phyloP scores from a whole-genome alignment of 1,140 invertebrate species.

The Cephus cinctus region DNA sequence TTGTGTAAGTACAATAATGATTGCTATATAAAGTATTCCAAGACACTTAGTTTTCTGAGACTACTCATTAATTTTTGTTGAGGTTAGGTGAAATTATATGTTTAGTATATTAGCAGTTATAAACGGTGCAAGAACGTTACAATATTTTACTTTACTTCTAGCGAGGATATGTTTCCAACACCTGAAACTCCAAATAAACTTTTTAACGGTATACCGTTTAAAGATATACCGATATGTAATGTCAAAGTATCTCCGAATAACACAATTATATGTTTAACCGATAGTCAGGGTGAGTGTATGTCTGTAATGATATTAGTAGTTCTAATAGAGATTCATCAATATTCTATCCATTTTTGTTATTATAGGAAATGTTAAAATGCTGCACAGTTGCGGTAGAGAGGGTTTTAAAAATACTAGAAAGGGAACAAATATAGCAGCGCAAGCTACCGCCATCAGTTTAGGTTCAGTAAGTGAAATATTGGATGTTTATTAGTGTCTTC shows the following conservation, averaged over 20 bases:
- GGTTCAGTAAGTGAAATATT: conserved; percentile 60
- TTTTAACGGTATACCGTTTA: conserved; percentile 77
- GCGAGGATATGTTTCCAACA: conserved; percentile 72
- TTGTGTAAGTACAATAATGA: conserved; percentile 38
- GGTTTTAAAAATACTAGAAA: conserved; percentile 94
- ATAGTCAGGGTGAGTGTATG: conserved; percentile 61
- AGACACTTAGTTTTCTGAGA: not conserved
- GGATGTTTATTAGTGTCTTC: not conserved
- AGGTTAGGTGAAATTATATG: conserved; percentile 5
- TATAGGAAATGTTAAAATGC: conserved; percentile 59
- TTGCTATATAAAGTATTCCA: conserved; percentile 1
- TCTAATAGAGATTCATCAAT: too few species aligned
- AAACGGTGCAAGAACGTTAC: too few species aligned
- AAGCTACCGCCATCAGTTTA: conserved; percentile 83
- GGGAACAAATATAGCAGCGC: conserved; percentile 94
- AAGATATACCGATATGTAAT: conserved; percentile 78
- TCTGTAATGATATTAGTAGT: conserved; percentile 1
- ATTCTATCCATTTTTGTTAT: conserved; percentile 17
- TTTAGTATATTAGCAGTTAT: conserved; percentile 7
- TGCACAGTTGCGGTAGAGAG: conserved; percentile 81
- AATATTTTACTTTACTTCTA: conserved; percentile 55
- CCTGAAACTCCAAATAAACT: conserved; percentile 67
- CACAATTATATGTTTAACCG: conserved; percentile 76
- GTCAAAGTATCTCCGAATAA: conserved; percentile 83
- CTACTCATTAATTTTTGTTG: conserved; percentile 7